Evolutionary conservation across 2,888 invertebrate genomes (phyloP), one percentile per base, ranked within the genome.

Genomic region (Ptilodon capucinus): DNA sequence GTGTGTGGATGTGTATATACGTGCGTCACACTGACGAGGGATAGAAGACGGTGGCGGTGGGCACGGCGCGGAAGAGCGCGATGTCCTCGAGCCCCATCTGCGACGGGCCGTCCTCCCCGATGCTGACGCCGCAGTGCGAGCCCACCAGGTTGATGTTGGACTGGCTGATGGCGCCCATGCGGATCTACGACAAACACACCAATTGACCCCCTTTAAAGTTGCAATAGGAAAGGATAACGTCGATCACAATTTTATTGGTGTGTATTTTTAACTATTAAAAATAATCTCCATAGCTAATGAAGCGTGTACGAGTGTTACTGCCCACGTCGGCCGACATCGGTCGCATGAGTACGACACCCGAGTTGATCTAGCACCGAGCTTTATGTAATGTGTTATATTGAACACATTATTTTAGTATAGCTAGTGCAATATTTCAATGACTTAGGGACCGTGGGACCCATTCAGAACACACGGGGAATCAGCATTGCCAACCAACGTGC

Each of bases 41-140:
- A 71, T 96, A 96, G 86, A 96, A 96, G 6, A 96, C 91, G 9
- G 81, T 81, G 53, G 82, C 79, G 9, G 95, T 95, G 44, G 99
- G 98, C 59, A 99, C 93, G 4, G 96, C 86, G 35, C 99, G 93
- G 94, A 99, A 99, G 93, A 99, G 93, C 0, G 98, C 97, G 49
- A 99, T 83, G 85, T 99, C 99, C 90, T 99, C 99, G n/a, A 99
- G 92, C 4, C 98, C 99, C 99, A 99, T 99, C 92, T 99, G 99
- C 47, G 97, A 97, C 14, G 99, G 99, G 0, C 99, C 99, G 89
- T 99, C 99, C 90, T 99, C 99, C 25, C 99, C 99, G 87, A 99
- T 99, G 74, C 98, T 98, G 17, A 99, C 96, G 36, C 99, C 99
- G 84, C 97, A 98, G 90, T 99, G 99, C 0, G 99, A 99, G 0